These are phyloP conservation scores for Helostoma temminkii DNA, from an alignment of 2,797 vertebrate genomes.

Conservation along the genomic window DNA sequence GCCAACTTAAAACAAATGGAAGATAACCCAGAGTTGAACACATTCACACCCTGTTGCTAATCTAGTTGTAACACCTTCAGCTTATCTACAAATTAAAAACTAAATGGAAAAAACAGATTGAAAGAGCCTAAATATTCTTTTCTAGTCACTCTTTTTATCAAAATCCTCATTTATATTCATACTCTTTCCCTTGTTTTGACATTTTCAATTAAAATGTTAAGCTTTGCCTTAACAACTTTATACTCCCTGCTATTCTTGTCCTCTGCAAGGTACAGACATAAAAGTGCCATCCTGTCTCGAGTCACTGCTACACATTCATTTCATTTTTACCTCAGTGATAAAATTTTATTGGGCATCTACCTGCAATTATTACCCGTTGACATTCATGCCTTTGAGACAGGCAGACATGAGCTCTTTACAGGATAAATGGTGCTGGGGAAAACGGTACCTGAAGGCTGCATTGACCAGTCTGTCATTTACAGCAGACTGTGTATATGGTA, in stretches of 20 bases:
- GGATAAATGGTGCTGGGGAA: conserved; percentile 85
- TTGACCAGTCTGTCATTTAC: conserved; percentile 87
- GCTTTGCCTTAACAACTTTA: conserved; percentile 21
- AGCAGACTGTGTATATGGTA: conserved; percentile 80
- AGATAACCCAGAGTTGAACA: not conserved
- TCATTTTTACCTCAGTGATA: conserved; percentile 68
- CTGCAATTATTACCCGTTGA: conserved; percentile 73
- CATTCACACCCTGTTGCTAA: not conserved
- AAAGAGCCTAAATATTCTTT: conserved; percentile 11
- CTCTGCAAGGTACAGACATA: conserved; percentile 40
- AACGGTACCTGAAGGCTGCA: conserved; percentile 82
- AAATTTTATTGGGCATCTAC: conserved; percentile 65
- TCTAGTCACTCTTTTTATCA: not conserved
- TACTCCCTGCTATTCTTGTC: conserved; percentile 46
- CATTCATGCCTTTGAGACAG: conserved; percentile 65
- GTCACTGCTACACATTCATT: conserved; percentile 32
- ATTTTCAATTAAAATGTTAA: conserved; percentile 61
- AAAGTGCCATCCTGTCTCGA: conserved; percentile 53
- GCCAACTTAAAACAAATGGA: not conserved
- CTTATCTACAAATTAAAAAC: conserved; percentile 28
- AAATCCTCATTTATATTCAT: conserved; percentile 18
- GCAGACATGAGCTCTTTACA: conserved; percentile 70
- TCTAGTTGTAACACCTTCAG: not conserved
- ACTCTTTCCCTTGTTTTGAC: conserved; percentile 31
- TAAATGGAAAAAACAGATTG: not conserved